Evolutionary conservation across 2,113 vertebrate genomes (phyloP), one percentile per base, ranked within the genome.

Genomic region (Chlamydotis undulata): DNA sequence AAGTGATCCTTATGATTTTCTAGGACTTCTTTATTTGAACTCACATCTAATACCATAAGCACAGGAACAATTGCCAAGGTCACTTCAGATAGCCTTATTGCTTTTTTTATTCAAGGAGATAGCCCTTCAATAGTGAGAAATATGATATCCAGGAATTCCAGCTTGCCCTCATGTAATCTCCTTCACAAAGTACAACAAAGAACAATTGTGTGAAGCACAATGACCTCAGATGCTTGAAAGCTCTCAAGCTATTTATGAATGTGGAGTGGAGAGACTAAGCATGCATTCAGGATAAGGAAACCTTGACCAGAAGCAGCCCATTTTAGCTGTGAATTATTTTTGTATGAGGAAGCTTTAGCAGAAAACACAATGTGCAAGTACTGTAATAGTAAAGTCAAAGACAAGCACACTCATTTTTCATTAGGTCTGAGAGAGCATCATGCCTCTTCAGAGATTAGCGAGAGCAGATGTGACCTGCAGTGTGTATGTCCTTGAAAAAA

Each of bases 101-200:
- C 93, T 96, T 95, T 96, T 98, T 97, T 97, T 97, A 96, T 96
- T 93, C 94, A 96, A 93, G 90, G 80, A 97, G 96, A 97, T 97
- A 98, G 97, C 82, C 96, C 97, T 98, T 98, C 95, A 98, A 98
- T 98, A 94, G 96, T 98, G 98, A 98, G 98, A 98, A 98, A 97
- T 83, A 73, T 77, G 89, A 93, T 95, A 97, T 96, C 88, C 98
- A 97, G 97, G 97, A 98, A 98, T 97, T 98, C 89, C 96, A 96
- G 86, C 93, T 90, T 89, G 71, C 61, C 93, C 80, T 83, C 83
- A 55, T 96, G 79, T 96, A 97, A 94, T 98, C 95, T 97, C 96
- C 94, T 97, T 97, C 93, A 97, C 94, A 96, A 96, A 96, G 94
- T 56, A 55, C 67, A 77, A 78, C 43, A 95, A 94, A 98, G 96